Percentiles rank a stretch among this genome's conserved stretches.
phyloP scores from a whole-genome alignment of 2,797 vertebrate genomes.

The Hemitrygon akajei region DNA sequence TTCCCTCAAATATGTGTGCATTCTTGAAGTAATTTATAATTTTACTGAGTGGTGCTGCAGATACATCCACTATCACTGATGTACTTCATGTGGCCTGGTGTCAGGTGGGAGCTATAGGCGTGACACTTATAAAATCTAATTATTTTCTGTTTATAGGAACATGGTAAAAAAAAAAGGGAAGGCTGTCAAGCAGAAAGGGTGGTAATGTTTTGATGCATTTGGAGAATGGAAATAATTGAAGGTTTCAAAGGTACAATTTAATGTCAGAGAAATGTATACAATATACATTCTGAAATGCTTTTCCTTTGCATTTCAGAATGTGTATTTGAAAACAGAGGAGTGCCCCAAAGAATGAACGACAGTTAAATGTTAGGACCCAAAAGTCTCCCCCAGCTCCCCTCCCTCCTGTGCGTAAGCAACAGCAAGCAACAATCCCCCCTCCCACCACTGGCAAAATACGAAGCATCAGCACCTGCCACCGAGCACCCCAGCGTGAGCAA shows the following conservation, averaged over 20 bases:
- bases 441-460: too few species aligned
- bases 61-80: not conserved
- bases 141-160: conserved; percentile 8
- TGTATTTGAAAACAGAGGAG: too few species aligned
- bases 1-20: not conserved
- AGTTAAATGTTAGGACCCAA: too few species aligned
- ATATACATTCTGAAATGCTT: too few species aligned
- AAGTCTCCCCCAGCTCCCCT: too few species aligned
- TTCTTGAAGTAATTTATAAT: not conserved
- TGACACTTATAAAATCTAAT: not conserved
- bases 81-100: not conserved
- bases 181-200: not conserved
- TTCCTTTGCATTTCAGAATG: too few species aligned
- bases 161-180: not conserved
- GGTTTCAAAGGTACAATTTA: too few species aligned
- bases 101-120: not conserved
- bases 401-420: too few species aligned
- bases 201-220: conserved; percentile 11
- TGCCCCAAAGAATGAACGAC: too few species aligned
- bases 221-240: not conserved
- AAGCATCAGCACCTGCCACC: too few species aligned
- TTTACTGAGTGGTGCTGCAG: not conserved
- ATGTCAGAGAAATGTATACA: not conserved
- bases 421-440: too few species aligned
- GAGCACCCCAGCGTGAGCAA: too few species aligned